These are phyloP conservation scores for Lemur catta DNA, from an alignment of 2,797 vertebrate species.

Conservation along the genomic window DNA sequence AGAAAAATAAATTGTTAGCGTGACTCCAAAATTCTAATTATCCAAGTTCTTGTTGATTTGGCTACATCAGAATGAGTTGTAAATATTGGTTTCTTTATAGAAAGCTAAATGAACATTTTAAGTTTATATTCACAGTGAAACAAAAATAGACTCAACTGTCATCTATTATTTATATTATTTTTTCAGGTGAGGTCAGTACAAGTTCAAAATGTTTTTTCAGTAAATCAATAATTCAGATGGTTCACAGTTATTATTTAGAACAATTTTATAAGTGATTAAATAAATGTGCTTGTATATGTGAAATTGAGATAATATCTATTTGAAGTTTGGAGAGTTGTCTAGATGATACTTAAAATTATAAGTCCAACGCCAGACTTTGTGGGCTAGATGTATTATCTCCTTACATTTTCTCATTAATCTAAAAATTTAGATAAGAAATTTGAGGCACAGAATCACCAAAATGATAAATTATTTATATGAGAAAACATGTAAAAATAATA, in stretches of 20 bases:
- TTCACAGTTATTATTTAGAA: not conserved
- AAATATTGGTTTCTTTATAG: not conserved
- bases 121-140: not conserved
- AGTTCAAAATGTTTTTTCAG: not conserved
- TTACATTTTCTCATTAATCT: not conserved
- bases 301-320: not conserved
- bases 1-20: constrained; percentile 16
- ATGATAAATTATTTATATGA: not conserved
- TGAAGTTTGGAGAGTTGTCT: not conserved
- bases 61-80: not conserved
- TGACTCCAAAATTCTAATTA: constrained; percentile 21
- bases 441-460: not conserved
- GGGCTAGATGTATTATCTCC: not conserved
- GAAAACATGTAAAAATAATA: not conserved
- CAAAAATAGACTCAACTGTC: not conserved
- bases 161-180: not conserved
- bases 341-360: not conserved
- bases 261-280: not conserved
- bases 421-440: not conserved
- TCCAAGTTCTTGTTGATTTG: not conserved
- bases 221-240: not conserved
- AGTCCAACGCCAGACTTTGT: not conserved
- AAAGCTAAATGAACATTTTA: not conserved
- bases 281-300: not conserved
- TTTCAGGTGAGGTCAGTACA: not conserved